Evolutionary conservation across 2,888 invertebrate species (phyloP).

Genomic region (Thereva nobilitata): DNA sequence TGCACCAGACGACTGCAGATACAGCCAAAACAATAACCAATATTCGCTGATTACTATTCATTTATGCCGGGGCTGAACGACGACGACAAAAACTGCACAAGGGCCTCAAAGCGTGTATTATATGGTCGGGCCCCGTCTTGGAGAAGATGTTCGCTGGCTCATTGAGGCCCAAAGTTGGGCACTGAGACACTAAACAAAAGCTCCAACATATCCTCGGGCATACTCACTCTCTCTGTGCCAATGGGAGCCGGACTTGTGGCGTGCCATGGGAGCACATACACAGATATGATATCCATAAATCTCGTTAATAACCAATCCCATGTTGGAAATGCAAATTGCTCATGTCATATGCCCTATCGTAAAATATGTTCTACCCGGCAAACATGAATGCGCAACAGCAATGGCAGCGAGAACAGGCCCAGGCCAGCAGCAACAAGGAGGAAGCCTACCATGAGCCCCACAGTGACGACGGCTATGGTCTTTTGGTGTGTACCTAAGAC

Average conservation of each 20-base stretch:
- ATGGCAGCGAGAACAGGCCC: slow-evolving; percentile 20
- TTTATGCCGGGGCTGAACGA: slow-evolving; percentile 36
- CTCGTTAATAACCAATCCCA: slow-evolving; percentile 58
- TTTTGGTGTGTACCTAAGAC: no score
- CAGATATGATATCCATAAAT: slow-evolving; percentile 57
- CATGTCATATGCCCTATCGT: slow-evolving; percentile 50
- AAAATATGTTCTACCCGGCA: slow-evolving; percentile 30
- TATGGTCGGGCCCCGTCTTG: slow-evolving; percentile 3
- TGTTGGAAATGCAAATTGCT: slow-evolving; percentile 58
- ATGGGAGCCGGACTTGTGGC: slow-evolving; percentile 18
- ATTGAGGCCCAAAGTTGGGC: no score
- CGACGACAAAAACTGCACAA: slow-evolving; percentile 14
- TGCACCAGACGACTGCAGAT: slow-evolving; percentile 32
- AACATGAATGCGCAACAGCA: slow-evolving; percentile 36
- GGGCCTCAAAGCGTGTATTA: background rate
- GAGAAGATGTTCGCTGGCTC: slow-evolving; percentile 9
- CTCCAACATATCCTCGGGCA: background rate
- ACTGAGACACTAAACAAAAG: background rate
- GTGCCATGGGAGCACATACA: slow-evolving; percentile 44
- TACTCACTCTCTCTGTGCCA: slow-evolving; percentile 2
- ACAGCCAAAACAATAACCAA: slow-evolving; percentile 41
- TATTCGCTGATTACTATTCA: slow-evolving; percentile 43
- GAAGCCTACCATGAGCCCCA: background rate
- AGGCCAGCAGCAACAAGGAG: slow-evolving; percentile 4
- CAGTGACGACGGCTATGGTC: background rate